phyloP scores from a whole-genome alignment of 2,888 invertebrate genomes.

The Pseudeuparius sepicola region DNA sequence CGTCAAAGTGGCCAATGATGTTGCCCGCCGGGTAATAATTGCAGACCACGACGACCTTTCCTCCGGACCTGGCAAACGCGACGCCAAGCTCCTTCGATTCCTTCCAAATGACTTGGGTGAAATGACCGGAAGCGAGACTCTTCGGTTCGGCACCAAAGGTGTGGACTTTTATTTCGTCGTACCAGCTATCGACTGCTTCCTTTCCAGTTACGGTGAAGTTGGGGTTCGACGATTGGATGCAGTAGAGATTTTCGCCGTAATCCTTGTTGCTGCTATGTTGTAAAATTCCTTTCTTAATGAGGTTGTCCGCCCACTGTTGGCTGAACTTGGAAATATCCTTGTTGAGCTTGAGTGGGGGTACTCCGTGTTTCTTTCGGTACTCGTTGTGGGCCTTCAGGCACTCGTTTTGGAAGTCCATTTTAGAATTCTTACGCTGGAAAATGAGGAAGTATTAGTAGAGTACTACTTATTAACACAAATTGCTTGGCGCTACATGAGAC shows the following conservation, averaged over 20 bases:
- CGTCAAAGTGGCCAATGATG: conserved; percentile 58
- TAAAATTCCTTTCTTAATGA: conserved; percentile 44
- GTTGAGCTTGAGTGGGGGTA: conserved; percentile 45
- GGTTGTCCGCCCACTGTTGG: conserved; percentile 44
- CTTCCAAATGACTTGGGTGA: conserved; percentile 79
- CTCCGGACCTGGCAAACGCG: conserved; percentile 56
- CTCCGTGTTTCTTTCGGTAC: conserved; percentile 46
- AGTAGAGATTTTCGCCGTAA: conserved; percentile 59
- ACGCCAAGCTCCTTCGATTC: conserved; percentile 63
- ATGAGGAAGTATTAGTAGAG: no score
- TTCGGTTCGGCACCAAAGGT: conserved; percentile 58
- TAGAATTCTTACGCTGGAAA: conserved; percentile 29
- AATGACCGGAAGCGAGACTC: conserved; percentile 53
- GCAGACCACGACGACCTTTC: conserved; percentile 74
- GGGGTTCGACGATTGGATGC: conserved; percentile 57
- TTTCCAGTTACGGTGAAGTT: conserved; percentile 54
- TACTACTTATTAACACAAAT: no score
- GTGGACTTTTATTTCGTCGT: conserved; percentile 62
- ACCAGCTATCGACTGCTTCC: conserved; percentile 67
- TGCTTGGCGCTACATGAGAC: no score
- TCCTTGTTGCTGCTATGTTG: conserved; percentile 49
- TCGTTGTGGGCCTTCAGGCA: conserved; percentile 51
- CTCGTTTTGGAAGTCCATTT: conserved; percentile 36
- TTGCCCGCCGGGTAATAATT: conserved; percentile 85
- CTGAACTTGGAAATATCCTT: conserved; percentile 44